These are phyloP conservation scores for Cepaea hortensis DNA, from an alignment of 2,888 invertebrate genomes.

Conservation along the genomic window DNA sequence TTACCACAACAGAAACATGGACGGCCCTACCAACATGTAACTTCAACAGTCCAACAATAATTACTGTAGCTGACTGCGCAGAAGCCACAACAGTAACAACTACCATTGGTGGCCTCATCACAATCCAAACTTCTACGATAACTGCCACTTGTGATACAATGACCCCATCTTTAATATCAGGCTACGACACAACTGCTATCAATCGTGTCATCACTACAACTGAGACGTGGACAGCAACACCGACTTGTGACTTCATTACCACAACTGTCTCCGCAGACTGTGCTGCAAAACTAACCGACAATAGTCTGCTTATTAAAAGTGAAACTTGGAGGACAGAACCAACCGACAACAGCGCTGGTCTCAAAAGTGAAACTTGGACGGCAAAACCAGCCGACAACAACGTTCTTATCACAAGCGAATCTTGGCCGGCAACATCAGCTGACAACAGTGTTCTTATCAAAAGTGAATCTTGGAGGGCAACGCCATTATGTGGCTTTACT, in stretches of 20 bases:
- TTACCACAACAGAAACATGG: too few relatives aligned
- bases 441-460: too few relatives aligned
- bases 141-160: neutral
- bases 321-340: too few relatives aligned
- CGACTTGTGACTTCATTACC: neutral
- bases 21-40: too few relatives aligned
- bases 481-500: too few relatives aligned
- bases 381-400: too few relatives aligned
- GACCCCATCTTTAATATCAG: neutral
- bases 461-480: too few relatives aligned
- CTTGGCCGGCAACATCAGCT: neutral
- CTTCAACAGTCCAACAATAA: neutral
- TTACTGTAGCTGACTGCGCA: neutral
- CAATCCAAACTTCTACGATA: neutral
- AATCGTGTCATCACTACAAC: neutral
- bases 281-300: too few relatives aligned
- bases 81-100: neutral
- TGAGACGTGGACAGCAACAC: neutral
- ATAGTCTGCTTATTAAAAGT: neutral
- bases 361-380: too few relatives aligned
- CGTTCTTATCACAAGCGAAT: neutral
- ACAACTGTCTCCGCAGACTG: neutral
- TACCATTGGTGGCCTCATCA: neutral
- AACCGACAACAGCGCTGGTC: too few relatives aligned
- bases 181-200: neutral